Conservation (phyloP, 1,140 invertebrate species). For the Atta cephalotes region DNA sequence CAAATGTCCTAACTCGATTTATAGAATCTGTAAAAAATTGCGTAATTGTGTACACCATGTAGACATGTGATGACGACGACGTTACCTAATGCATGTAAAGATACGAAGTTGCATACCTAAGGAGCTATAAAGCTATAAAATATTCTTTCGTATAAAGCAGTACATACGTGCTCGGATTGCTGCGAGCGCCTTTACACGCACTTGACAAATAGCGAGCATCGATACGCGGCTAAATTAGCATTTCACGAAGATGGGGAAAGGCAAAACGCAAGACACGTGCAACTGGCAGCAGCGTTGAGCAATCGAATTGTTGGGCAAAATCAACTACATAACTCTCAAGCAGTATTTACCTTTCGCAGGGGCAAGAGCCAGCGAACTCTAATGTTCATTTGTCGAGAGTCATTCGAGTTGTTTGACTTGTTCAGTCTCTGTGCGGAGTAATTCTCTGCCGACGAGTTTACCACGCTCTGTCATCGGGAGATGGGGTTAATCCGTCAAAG, state of each 20-base stretch:
- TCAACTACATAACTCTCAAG: slow-evolving; percentile 54
- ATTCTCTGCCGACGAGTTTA: slow-evolving; percentile 53
- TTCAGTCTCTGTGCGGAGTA: slow-evolving; percentile 48
- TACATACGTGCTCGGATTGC: slow-evolving; percentile 27
- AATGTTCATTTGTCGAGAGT: slow-evolving; percentile 72
- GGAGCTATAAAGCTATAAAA: slow-evolving; percentile 52
- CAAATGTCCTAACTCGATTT: neutral
- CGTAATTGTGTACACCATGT: neutral
- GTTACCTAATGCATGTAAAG: slow-evolving; percentile 37
- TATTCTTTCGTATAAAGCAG: slow-evolving; percentile 34
- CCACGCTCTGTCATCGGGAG: slow-evolving; percentile 33
- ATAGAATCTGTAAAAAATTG: neutral
- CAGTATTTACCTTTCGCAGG: slow-evolving; percentile 53
- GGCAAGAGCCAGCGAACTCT: slow-evolving; percentile 50
- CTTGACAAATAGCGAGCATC: slow-evolving; percentile 44
- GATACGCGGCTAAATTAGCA: slow-evolving; percentile 53
- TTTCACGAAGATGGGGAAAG: slow-evolving; percentile 31
- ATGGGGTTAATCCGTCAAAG: slow-evolving; percentile 63
- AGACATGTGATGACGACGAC: slow-evolving; percentile 24
- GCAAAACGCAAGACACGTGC: slow-evolving; percentile 37
- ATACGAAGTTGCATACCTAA: neutral
- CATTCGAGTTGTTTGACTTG: slow-evolving; percentile 72
- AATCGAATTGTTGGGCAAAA: slow-evolving; percentile 61
- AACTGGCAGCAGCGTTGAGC: slow-evolving; percentile 51
- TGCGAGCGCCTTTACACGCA: slow-evolving; percentile 17